Evolutionary conservation across 2,797 vertebrate genomes (phyloP).

Genomic region (Kryptopterus vitreolus): DNA sequence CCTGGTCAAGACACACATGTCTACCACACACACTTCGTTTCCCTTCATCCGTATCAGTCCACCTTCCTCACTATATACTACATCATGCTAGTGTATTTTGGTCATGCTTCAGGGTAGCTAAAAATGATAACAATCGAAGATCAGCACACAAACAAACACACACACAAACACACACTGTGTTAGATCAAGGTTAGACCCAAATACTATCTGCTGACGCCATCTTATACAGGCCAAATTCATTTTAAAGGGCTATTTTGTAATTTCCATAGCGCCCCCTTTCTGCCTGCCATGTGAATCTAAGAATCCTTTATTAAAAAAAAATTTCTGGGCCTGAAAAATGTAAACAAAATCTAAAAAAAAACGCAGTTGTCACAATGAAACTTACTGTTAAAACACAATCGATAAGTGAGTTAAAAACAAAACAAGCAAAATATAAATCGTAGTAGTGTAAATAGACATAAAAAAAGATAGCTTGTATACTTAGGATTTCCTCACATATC

Average conservation of each 20-base stretch:
- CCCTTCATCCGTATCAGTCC: not conserved
- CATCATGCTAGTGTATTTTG: not conserved
- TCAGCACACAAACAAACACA: not conserved
- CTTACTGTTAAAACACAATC: not conserved
- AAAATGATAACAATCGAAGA: not conserved
- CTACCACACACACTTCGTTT: not conserved
- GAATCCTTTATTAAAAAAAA: too few relatives aligned
- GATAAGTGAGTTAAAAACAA: not conserved
- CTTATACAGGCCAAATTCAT: too few relatives aligned
- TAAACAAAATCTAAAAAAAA: not conserved
- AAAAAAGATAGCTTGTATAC: not conserved
- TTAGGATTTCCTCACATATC: not conserved
- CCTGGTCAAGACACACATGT: too few relatives aligned
- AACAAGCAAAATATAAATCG: not conserved
- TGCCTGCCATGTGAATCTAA: not conserved
- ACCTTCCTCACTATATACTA: not conserved
- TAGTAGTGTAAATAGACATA: not conserved
- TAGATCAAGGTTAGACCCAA: too few relatives aligned
- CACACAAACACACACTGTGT: too few relatives aligned
- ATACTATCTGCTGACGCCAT: too few relatives aligned
- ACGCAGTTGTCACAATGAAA: not conserved
- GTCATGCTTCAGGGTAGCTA: not conserved
- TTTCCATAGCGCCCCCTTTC: not conserved
- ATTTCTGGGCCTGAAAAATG: not conserved
- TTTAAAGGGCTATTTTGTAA: not conserved